Conservation (phyloP, 2,113 vertebrate genomes). For the Pseudois nayaur region DNA sequence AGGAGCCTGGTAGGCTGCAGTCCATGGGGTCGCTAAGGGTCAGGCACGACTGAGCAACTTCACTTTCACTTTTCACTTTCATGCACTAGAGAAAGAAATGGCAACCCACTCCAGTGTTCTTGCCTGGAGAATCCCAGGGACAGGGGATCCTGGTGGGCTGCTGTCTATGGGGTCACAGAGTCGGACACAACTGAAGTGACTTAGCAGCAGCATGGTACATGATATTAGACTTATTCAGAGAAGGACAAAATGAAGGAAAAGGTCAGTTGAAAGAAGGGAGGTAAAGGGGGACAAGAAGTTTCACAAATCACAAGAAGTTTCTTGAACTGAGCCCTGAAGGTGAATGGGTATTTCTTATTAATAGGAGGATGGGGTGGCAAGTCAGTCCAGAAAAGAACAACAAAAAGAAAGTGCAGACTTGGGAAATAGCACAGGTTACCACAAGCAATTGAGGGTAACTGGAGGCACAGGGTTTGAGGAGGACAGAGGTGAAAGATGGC, state of each 20-base stretch:
- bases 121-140: too few species aligned
- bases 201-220: not conserved
- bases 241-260: not conserved
- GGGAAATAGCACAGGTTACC: not conserved
- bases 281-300: not conserved
- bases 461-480: too few species aligned
- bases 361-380: not conserved
- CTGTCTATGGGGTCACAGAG: too few species aligned
- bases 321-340: not conserved
- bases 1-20: too few species aligned
- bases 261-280: not conserved
- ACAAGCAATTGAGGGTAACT: not conserved
- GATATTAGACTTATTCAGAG: not conserved
- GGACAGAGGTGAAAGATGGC: not conserved
- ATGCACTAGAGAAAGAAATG: too few species aligned
- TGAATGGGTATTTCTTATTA: not conserved
- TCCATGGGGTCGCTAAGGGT: too few species aligned
- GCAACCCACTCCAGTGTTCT: too few species aligned
- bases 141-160: too few species aligned
- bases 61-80: too few species aligned
- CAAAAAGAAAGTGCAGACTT: not conserved
- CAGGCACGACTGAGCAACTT: too few species aligned
- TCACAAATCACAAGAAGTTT: not conserved
- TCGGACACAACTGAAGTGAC: too few species aligned
- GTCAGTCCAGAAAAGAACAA: not conserved